Evolutionary conservation across 2,888 invertebrate genomes (phyloP).

Genomic region (Troides aeacus): DNA sequence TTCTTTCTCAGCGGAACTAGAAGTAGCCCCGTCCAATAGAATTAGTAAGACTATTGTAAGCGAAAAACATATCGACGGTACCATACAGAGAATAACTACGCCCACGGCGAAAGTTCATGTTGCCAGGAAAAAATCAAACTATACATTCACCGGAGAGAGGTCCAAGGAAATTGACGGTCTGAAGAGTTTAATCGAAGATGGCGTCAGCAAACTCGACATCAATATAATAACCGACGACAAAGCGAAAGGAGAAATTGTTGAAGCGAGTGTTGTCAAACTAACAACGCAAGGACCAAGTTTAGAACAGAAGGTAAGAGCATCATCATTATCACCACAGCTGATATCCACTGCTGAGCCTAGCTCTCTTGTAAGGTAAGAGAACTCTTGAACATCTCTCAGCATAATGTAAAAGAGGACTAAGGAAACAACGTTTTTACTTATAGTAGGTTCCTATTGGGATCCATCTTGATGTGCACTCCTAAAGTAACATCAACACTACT

Average conservation of each 20-base stretch:
- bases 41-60: constrained; percentile 62
- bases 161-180: constrained; percentile 67
- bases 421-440: too few species aligned
- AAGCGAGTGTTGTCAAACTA: constrained; percentile 49
- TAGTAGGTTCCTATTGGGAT: too few species aligned
- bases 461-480: too few species aligned
- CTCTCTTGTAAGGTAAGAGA: too few species aligned
- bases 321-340: too few species aligned
- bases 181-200: constrained; percentile 69
- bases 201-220: constrained; percentile 67
- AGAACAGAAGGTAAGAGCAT: constrained; percentile 79
- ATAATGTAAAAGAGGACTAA: too few species aligned
- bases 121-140: constrained; percentile 45
- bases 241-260: constrained; percentile 43
- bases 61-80: constrained; percentile 58
- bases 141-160: constrained; percentile 64
- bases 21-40: constrained; percentile 77
- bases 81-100: constrained; percentile 48
- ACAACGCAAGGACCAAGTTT: constrained; percentile 83
- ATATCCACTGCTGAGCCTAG: too few species aligned
- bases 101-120: constrained; percentile 34
- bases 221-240: constrained; percentile 66
- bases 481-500: too few species aligned
- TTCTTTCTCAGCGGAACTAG: constrained; percentile 87
- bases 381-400: too few species aligned